phyloP scores from a whole-genome alignment of 2,797 vertebrate species.

The Pelodytes ibericus region DNA sequence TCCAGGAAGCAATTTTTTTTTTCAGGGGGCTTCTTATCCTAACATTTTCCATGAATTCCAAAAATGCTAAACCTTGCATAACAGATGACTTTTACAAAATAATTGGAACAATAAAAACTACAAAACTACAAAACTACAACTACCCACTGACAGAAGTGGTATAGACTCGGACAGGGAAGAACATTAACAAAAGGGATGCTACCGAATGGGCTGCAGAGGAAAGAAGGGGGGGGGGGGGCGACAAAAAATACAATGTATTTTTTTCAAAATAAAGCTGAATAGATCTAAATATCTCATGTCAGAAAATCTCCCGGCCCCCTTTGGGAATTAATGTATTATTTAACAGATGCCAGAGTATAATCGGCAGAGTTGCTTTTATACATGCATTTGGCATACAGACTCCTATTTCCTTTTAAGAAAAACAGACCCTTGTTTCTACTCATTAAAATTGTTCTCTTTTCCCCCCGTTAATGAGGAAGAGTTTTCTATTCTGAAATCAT shows the following conservation, averaged over 20 bases:
- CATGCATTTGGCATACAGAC: constrained; percentile 43
- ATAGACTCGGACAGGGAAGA: too few species aligned
- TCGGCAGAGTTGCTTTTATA: constrained; percentile 37
- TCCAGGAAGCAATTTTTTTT: too few species aligned
- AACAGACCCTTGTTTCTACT: constrained; percentile 62
- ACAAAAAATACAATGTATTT: constrained; percentile 37
- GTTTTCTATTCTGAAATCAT: constrained; percentile 66
- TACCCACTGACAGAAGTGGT: too few species aligned
- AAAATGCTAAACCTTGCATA: too few species aligned
- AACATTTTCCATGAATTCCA: too few species aligned
- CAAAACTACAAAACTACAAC: too few species aligned
- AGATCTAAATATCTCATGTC: constrained; percentile 48
- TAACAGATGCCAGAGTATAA: constrained; percentile 47
- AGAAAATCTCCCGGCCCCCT: constrained; percentile 37
- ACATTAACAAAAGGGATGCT: too few species aligned
- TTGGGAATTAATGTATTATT: constrained; percentile 47
- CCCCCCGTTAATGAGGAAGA: constrained; percentile 80
- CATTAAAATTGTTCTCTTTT: constrained; percentile 80
- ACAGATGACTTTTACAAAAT: too few species aligned
- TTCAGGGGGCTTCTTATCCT: too few species aligned
- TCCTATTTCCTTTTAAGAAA: constrained; percentile 41
- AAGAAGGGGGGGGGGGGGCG: too few species aligned
- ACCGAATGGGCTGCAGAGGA: too few species aligned
- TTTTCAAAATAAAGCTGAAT: constrained; percentile 10
- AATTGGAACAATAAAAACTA: too few species aligned